Evolutionary conservation across 2,888 invertebrate genomes (phyloP), one percentile per base, ranked within the genome.

Genomic region (Geophilus truncorum): DNA sequence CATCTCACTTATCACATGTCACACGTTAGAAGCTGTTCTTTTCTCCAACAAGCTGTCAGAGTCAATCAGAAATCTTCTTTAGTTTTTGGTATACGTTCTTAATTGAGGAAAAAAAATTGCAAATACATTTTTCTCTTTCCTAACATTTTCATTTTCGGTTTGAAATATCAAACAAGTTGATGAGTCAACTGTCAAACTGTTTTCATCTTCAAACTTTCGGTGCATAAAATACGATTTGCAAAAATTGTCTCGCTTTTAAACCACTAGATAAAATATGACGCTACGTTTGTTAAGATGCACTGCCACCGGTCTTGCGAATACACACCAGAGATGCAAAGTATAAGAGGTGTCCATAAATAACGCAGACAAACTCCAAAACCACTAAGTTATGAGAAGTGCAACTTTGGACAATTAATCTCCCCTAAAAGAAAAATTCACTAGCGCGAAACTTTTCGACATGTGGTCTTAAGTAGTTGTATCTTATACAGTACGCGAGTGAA

Each of bases 271-370:
- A 70, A 70, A 28, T 70, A 70, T 70, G 25, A 25, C 28, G 2
- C 70, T 0, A 70, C 28, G 70, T 28, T 70, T 70, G 57, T 28
- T 70, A 70, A 70, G 70, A 70, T 25, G 70, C 70, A 70, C 70
- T 70, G 25, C 28, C 70, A 70, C 25, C 70, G 70, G 12, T 70
- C 70, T 70, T 70, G 12, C 70, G 70, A 70, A 70, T 70, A 28
- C 70, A 70, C 70, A 70, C 70, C 12, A 70, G 70, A 70, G 70
- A 70, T 25, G 25, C 28, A 70, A 70, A 28, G 25, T 70, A 25
- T 70, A 70, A 70, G 45, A 45, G 70, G 70, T 70, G 70, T 70
- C 28, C 70, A 70, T 70, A 70, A 70, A 70, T 70, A 70, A 70
- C 28, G 70, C 70, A 70, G 57, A 57, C 28, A 70, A 28, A 70